Evolutionary conservation across 2,888 invertebrate genomes (phyloP).

Genomic region (Hermodice carunculata): DNA sequence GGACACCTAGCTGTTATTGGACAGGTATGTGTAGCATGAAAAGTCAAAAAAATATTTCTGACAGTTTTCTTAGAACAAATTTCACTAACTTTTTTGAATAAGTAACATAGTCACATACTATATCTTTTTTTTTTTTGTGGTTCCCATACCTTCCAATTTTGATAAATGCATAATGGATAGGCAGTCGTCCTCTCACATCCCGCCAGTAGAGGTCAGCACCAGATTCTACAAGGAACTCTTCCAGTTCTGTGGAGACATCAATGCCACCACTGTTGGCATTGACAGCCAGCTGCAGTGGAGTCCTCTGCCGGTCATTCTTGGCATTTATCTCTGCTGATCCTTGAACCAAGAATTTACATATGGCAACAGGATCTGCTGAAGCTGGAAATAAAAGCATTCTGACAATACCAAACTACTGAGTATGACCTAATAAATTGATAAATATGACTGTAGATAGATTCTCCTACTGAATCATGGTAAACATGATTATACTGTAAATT

Average conservation of each 20-base stretch:
- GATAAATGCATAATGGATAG: conserved; percentile 72
- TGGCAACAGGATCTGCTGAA: too few relatives aligned
- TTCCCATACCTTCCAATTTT: conserved; percentile 56
- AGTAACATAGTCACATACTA: too few relatives aligned
- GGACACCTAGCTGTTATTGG: too few relatives aligned
- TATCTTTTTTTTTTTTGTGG: neutral
- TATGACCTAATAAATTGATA: too few relatives aligned
- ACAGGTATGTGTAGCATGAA: too few relatives aligned
- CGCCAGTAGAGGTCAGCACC: conserved; percentile 60
- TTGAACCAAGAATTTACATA: too few relatives aligned
- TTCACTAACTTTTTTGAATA: neutral
- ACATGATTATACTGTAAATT: too few relatives aligned
- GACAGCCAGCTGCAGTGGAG: conserved; percentile 71
- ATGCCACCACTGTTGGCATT: conserved; percentile 67
- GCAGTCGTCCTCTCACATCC: conserved; percentile 66
- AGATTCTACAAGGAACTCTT: conserved; percentile 69
- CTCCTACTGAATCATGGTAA: too few relatives aligned
- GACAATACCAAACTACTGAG: too few relatives aligned
- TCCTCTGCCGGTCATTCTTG: conserved; percentile 54
- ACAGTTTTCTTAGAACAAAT: neutral
- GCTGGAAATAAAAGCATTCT: too few relatives aligned
- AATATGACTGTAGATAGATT: too few relatives aligned
- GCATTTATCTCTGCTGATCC: conserved; percentile 60
- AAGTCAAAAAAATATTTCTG: neutral
- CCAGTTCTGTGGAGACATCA: conserved; percentile 70